Evolutionary conservation across 2,113 vertebrate species (phyloP).

Genomic region (Heterochromis multidens): DNA sequence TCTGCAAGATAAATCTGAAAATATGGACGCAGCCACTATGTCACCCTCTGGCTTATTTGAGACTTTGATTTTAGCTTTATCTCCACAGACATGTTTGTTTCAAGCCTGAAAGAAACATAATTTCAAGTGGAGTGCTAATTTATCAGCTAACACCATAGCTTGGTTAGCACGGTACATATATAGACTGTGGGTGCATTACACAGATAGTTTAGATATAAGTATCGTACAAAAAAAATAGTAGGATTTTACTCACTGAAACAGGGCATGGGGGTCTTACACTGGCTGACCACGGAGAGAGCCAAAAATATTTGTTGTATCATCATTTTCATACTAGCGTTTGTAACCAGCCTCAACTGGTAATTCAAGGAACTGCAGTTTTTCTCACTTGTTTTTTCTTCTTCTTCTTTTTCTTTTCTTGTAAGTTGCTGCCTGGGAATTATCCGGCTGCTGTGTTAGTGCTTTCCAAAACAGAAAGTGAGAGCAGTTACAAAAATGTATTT

Average conservation of each 20-base stretch:
- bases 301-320: neutral
- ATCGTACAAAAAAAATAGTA: neutral
- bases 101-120: neutral
- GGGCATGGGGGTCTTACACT: neutral
- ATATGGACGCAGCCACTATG: neutral
- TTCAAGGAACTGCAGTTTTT: neutral
- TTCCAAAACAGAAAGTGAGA: neutral
- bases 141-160: neutral
- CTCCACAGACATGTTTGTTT: neutral
- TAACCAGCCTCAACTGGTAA: neutral
- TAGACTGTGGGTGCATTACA: accelerated
- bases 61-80: neutral
- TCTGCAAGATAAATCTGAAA: too few species aligned
- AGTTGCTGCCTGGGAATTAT: neutral
- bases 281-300: neutral
- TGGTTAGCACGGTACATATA: neutral
- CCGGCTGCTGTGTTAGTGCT: neutral
- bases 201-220: neutral
- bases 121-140: neutral
- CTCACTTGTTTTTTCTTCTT: neutral
- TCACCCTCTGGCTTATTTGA: neutral
- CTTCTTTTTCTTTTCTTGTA: neutral
- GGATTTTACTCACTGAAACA: neutral
- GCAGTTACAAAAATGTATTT: neutral
- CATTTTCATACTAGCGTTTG: neutral